A percentile compares a stretch with the other conserved stretches of the same genome.
Conservation (phyloP, 2,113 vertebrate genomes). For the Rhinoptilus africanus region DNA sequence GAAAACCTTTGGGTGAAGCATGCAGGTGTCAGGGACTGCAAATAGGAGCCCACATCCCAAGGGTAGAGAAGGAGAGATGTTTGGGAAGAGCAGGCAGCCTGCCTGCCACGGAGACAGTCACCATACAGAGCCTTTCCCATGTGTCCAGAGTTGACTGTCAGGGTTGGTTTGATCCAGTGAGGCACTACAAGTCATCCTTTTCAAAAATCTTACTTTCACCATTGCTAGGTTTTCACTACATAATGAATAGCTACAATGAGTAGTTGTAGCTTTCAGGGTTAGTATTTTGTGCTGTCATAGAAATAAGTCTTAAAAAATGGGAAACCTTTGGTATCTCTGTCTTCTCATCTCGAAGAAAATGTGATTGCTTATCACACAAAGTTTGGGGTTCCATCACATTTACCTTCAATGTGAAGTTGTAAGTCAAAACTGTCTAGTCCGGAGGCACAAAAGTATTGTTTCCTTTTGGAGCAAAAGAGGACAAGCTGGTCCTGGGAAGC, state of each 20-base stretch:
- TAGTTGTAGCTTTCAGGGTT: not conserved
- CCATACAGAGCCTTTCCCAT: accelerated
- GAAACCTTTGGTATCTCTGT: not conserved
- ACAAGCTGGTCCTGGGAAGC: not conserved
- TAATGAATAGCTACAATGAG: not conserved
- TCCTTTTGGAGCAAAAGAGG: accelerated
- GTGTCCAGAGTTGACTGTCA: not conserved
- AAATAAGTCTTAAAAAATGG: not conserved
- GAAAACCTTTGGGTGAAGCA: not conserved
- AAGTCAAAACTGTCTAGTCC: not conserved
- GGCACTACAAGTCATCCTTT: not conserved
- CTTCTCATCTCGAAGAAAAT: not conserved
- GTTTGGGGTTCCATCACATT: not conserved
- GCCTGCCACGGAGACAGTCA: not conserved
- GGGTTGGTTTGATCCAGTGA: not conserved
- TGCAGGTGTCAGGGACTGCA: not conserved
- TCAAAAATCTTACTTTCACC: not conserved
- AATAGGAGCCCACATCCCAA: not conserved
- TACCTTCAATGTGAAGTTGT: not conserved
- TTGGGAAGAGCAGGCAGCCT: not conserved
- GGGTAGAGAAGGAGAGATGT: not conserved
- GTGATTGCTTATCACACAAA: not conserved
- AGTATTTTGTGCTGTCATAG: not conserved
- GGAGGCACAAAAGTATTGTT: not conserved
- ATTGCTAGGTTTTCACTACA: not conserved